Evolutionary conservation across 1,140 invertebrate species (phyloP).

Genomic region (Penaeus japonicus): DNA sequence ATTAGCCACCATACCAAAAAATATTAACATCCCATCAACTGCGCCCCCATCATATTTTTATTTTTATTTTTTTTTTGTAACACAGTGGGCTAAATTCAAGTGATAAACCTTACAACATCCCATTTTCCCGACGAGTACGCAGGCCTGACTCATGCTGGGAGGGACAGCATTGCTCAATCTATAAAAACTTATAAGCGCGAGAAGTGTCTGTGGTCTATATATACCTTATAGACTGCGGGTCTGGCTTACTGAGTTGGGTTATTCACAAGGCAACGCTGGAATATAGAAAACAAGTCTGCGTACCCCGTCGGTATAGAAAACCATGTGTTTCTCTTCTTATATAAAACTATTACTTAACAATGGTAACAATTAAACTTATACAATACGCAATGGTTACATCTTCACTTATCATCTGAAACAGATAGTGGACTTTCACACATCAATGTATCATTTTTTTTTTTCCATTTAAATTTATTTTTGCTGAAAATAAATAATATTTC

Average conservation of each 20-base stretch:
- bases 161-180: slow-evolving; percentile 24
- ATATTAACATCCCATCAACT: neutral
- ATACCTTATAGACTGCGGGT: slow-evolving; percentile 20
- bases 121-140: slow-evolving; percentile 37
- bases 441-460: slow-evolving; percentile 12
- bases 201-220: neutral
- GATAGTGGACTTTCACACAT: slow-evolving; percentile 46
- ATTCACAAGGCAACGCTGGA: slow-evolving; percentile 21
- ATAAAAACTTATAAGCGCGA: slow-evolving; percentile 38
- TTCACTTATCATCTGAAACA: slow-evolving; percentile 50
- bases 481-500: slow-evolving; percentile 49
- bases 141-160: slow-evolving; percentile 13
- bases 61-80: neutral
- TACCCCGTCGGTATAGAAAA: slow-evolving; percentile 55
- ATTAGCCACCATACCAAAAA: too few species aligned
- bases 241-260: neutral
- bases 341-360: slow-evolving; percentile 58
- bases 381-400: slow-evolving; percentile 43
- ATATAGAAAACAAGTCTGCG: slow-evolving; percentile 33
- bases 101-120: slow-evolving; percentile 47
- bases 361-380: slow-evolving; percentile 55
- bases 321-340: slow-evolving; percentile 55
- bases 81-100: slow-evolving; percentile 35
- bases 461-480: slow-evolving; percentile 36
- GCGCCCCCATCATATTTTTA: neutral